phyloP scores from a whole-genome alignment of 2,797 vertebrate genomes.

The Gymnothorax reevesii region DNA sequence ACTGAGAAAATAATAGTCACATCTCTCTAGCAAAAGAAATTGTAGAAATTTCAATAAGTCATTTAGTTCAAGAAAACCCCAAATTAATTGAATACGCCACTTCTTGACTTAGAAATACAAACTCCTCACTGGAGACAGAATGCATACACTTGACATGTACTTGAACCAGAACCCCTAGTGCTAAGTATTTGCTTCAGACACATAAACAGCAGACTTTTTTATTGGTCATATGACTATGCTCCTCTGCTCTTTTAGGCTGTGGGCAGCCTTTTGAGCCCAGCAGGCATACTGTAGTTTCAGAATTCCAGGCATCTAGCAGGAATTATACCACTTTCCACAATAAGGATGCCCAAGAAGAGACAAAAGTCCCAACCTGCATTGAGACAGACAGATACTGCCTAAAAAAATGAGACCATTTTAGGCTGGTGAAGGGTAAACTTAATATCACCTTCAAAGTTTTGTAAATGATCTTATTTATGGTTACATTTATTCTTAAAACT shows the following conservation, averaged over 20 bases:
- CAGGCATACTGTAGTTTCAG: conserved; percentile 29
- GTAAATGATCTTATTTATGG: too few species aligned
- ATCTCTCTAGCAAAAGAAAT: background rate
- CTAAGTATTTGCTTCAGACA: background rate
- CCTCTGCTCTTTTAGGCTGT: background rate
- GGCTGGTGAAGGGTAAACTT: too few species aligned
- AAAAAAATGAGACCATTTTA: too few species aligned
- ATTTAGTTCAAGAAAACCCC: background rate
- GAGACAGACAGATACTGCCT: too few species aligned
- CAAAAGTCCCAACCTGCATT: too few species aligned
- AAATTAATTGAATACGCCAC: background rate
- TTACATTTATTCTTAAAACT: too few species aligned
- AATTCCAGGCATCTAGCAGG: background rate
- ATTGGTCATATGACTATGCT: background rate
- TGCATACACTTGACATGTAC: background rate
- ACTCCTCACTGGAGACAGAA: background rate
- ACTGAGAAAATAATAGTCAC: background rate
- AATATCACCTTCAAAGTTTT: too few species aligned
- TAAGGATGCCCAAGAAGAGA: too few species aligned
- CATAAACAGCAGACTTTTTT: background rate
- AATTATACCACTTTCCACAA: background rate
- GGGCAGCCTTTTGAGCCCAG: conserved; percentile 35
- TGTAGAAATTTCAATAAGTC: too few species aligned
- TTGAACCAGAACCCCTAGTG: background rate
- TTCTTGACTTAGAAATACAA: background rate